Evolutionary conservation across 2,797 vertebrate species (phyloP).

Genomic region (Synanceia verrucosa): DNA sequence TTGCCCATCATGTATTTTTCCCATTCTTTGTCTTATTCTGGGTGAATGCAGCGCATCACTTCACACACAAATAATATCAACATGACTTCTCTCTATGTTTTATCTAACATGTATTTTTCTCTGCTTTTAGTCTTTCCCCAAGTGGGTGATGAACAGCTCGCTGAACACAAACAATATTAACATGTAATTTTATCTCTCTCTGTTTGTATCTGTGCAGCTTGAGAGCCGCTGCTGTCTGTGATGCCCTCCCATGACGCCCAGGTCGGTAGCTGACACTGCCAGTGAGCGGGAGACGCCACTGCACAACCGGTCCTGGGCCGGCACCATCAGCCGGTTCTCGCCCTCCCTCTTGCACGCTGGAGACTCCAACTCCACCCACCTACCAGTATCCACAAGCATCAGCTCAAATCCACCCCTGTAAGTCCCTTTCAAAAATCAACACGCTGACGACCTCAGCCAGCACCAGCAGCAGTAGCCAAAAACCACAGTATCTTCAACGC

Average conservation of each 20-base stretch:
- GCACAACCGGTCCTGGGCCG: conserved; percentile 63
- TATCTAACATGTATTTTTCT: conserved; percentile 38
- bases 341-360: conserved; percentile 61
- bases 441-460: conserved; percentile 41
- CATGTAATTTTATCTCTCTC: conserved; percentile 20
- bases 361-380: conserved; percentile 54
- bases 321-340: conserved; percentile 54
- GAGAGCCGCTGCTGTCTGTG: conserved; percentile 67
- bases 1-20: conserved; percentile 25
- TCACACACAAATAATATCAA: conserved; percentile 42
- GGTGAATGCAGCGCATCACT: conserved; percentile 21
- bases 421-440: conserved; percentile 31
- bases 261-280: conserved; percentile 79
- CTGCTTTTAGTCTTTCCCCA: conserved; percentile 28
- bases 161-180: conserved; percentile 53
- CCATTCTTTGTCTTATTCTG: conserved; percentile 18
- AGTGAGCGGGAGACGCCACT: conserved; percentile 79
- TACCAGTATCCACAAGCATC: conserved; percentile 48
- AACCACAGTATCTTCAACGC: conserved; percentile 41
- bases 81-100: conserved; percentile 30
- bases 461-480: conserved; percentile 58
- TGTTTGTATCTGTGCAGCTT: conserved; percentile 54
- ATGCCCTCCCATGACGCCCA: conserved; percentile 81
- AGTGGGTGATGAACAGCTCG: conserved; percentile 7
- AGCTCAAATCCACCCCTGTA: conserved; percentile 49